These are phyloP conservation scores for Ammodytes dubius DNA, from an alignment of 2,113 vertebrate genomes.

Conservation along the genomic window DNA sequence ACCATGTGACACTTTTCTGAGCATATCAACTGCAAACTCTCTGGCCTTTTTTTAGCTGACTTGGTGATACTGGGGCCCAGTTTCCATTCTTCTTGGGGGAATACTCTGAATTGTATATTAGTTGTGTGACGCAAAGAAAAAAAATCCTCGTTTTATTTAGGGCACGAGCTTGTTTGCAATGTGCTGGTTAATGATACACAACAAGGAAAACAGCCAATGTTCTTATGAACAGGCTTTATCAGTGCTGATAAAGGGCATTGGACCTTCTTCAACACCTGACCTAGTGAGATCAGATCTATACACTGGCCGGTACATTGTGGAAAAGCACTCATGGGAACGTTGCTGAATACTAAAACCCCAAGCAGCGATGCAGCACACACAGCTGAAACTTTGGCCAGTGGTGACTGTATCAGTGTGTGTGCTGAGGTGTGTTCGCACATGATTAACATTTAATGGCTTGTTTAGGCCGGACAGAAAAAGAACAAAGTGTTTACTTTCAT, in stretches of 20 bases:
- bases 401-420: conserved; percentile 48
- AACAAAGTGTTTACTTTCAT: conserved; percentile 55
- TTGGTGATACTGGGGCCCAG: conserved; percentile 11
- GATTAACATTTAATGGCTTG: conserved; percentile 67
- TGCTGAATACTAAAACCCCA: conserved; percentile 41
- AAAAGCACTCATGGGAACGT: conserved; percentile 30
- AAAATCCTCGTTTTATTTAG: conserved; percentile 32
- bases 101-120: conserved; percentile 39
- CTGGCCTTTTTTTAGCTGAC: conserved; percentile 24
- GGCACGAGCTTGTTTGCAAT: conserved; percentile 30
- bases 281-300: conserved; percentile 40
- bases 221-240: conserved; percentile 64
- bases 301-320: conserved; percentile 12
- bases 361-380: background rate
- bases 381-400: conserved; percentile 29
- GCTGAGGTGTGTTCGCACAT: conserved; percentile 55
- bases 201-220: conserved; percentile 65
- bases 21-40: conserved; percentile 23
- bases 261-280: conserved; percentile 48
- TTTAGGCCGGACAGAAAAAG: conserved; percentile 50
- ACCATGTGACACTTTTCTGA: conserved; percentile 18
- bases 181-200: conserved; percentile 81
- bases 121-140: conserved; percentile 6
- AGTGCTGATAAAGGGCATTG: conserved; percentile 65
- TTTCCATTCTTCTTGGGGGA: conserved; percentile 35